phyloP scores from a whole-genome alignment of 2,113 vertebrate species.

The Suricata suricatta region DNA sequence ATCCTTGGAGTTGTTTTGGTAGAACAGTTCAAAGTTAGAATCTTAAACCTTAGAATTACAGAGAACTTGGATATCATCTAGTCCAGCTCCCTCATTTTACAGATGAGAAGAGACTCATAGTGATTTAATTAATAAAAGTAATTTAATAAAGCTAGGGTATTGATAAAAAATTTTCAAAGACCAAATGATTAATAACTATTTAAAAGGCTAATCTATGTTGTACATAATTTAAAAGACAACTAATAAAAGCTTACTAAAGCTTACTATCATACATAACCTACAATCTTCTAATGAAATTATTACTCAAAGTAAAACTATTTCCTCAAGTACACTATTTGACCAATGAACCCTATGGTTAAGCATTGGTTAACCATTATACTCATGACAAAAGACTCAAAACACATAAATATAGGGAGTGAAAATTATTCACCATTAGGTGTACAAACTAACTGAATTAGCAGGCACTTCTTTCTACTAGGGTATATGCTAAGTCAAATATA shows the following conservation, averaged over 20 bases:
- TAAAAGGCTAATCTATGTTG: slow-evolving; percentile 33
- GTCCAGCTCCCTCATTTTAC: neutral
- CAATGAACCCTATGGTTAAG: slow-evolving; percentile 47
- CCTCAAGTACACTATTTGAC: slow-evolving; percentile 44
- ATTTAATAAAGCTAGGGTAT: slow-evolving; percentile 27
- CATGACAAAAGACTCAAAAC: slow-evolving; percentile 35
- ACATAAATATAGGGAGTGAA: slow-evolving; percentile 36
- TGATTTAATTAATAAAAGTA: neutral
- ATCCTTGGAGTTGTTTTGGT: neutral
- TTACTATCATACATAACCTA: slow-evolving; percentile 44
- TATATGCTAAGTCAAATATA: neutral
- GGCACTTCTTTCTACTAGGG: neutral
- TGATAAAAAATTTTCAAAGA: slow-evolving; percentile 32
- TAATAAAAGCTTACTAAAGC: slow-evolving; percentile 56
- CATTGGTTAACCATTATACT: slow-evolving; percentile 23
- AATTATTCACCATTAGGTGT: slow-evolving; percentile 26
- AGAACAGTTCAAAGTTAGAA: slow-evolving; percentile 17
- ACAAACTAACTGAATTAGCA: slow-evolving; percentile 14
- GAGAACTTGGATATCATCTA: slow-evolving; percentile 21
- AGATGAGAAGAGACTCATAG: neutral
- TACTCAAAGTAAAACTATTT: slow-evolving; percentile 60
- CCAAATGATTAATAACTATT: slow-evolving; percentile 52
- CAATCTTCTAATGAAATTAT: slow-evolving; percentile 60
- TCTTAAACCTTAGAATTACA: neutral
- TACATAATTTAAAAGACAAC: slow-evolving; percentile 46